phyloP scores from a whole-genome alignment of 2,888 invertebrate species.

The Linnaemya tessellans region DNA sequence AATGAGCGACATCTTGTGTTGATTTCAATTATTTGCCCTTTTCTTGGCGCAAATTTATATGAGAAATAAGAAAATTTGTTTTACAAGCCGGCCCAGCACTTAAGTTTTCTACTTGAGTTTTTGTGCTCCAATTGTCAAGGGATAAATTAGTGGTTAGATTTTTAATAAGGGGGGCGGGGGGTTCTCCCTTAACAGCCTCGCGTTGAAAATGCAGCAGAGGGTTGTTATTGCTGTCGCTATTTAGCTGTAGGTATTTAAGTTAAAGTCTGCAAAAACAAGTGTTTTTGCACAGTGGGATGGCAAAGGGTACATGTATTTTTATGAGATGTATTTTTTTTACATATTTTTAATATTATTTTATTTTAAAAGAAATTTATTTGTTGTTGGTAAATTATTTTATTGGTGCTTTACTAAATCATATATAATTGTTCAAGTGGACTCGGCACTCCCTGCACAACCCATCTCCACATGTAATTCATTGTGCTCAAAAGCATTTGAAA shows the following conservation, averaged over 20 bases:
- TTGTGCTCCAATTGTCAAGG: slow-evolving; percentile 55
- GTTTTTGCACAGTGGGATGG: slow-evolving; percentile 16
- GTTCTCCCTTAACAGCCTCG: not conserved
- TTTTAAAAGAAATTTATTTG: too few relatives aligned
- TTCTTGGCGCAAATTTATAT: slow-evolving; percentile 14
- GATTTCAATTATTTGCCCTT: slow-evolving; percentile 63
- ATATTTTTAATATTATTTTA: too few relatives aligned
- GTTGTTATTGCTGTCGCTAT: slow-evolving; percentile 5
- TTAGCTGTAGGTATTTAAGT: slow-evolving; percentile 10
- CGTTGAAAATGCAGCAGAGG: not conserved
- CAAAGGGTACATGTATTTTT: too few relatives aligned
- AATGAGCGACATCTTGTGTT: slow-evolving; percentile 67
- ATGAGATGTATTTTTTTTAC: too few relatives aligned
- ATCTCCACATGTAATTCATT: too few relatives aligned
- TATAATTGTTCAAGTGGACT: too few relatives aligned
- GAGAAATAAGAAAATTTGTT: slow-evolving; percentile 12
- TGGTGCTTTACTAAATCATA: too few relatives aligned
- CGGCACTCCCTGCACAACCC: too few relatives aligned
- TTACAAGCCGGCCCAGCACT: slow-evolving; percentile 3
- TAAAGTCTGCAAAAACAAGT: slow-evolving; percentile 4
- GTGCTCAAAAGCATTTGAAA: too few relatives aligned
- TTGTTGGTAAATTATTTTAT: too few relatives aligned
- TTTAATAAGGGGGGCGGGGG: slow-evolving; percentile 19
- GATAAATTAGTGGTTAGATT: slow-evolving; percentile 68
- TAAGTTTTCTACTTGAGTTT: slow-evolving; percentile 31